Evolutionary conservation across 2,113 vertebrate species (phyloP).

Genomic region (Orcinus orca): DNA sequence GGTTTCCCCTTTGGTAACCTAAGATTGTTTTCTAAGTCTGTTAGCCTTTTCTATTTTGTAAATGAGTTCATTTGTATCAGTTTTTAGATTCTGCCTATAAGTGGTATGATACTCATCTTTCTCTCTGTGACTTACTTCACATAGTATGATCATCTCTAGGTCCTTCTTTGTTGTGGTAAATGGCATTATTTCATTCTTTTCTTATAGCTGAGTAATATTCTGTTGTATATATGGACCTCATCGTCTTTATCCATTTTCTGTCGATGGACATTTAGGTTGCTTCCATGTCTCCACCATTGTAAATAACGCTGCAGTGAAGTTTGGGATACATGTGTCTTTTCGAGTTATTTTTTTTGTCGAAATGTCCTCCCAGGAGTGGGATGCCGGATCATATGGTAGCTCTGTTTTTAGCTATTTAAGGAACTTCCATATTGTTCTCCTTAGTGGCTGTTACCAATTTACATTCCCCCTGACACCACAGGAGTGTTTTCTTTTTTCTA

Average conservation of each 20-base stretch:
- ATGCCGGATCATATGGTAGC: neutral
- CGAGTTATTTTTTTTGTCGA: too few relatives aligned
- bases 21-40: too few relatives aligned
- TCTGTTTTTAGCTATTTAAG: neutral
- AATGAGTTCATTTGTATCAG: too few relatives aligned
- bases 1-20: too few relatives aligned
- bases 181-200: neutral
- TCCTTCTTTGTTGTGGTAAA: neutral
- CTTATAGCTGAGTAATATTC: too few relatives aligned
- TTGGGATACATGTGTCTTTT: too few relatives aligned
- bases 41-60: too few relatives aligned
- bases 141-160: neutral
- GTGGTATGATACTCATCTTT: too few relatives aligned
- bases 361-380: fast-evolving
- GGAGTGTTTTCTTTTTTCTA: neutral
- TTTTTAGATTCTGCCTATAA: too few relatives aligned
- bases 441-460: neutral
- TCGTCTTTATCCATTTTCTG: neutral
- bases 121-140: too few relatives aligned
- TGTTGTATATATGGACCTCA: neutral
- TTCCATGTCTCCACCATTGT: neutral
- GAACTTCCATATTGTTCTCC: neutral
- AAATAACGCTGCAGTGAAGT: too few relatives aligned
- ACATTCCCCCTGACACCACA: neutral
- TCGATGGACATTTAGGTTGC: neutral